These are phyloP conservation scores for Drosophila seguyi DNA, from an alignment of 1,140 invertebrate species.

Conservation along the genomic window DNA sequence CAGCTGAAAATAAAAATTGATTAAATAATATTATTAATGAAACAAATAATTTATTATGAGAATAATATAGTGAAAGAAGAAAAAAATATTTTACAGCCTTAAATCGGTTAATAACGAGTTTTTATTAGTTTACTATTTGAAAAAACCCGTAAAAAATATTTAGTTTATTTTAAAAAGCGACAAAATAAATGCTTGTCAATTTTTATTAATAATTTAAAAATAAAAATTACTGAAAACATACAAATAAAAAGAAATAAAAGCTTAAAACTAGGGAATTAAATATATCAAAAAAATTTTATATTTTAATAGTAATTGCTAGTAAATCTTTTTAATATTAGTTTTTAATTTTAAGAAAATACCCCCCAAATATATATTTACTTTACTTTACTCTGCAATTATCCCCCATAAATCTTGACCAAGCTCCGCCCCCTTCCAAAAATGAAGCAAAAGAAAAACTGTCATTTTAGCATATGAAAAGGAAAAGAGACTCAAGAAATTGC, in stretches of 20 bases:
- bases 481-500: conserved; percentile 68
- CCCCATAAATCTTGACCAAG: background rate
- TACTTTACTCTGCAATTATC: background rate
- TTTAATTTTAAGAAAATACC: background rate
- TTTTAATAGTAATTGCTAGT: background rate
- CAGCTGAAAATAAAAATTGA: background rate
- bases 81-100: no score
- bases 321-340: background rate
- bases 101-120: no score
- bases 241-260: background rate
- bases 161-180: no score
- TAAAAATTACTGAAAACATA: no score
- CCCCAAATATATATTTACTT: background rate
- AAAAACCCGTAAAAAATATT: no score
- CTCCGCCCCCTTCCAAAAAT: background rate
- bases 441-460: background rate
- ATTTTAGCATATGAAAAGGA: conserved; percentile 42
- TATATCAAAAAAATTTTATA: no score
- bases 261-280: background rate
- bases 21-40: no score
- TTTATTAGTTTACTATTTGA: no score
- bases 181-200: no score
- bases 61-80: background rate
- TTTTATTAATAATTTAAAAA: no score
- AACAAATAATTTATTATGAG: no score